phyloP scores from a whole-genome alignment of 92 coral and sea anemone genomes.

The Montipora capitata region DNA sequence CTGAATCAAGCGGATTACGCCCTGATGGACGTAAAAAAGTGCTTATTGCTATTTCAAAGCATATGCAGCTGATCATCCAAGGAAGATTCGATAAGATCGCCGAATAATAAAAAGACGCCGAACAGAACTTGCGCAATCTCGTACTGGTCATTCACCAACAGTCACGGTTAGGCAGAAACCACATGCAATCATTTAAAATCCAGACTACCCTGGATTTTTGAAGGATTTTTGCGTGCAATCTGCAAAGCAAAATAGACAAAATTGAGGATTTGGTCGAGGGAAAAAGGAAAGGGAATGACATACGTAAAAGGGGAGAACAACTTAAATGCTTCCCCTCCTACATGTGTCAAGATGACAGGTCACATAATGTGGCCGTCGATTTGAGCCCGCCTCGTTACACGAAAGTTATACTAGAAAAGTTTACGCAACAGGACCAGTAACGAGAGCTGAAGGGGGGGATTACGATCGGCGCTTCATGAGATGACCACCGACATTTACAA shows the following conservation, averaged over 20 bases:
- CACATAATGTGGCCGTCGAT: background rate
- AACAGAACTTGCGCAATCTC: background rate
- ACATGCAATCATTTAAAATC: background rate
- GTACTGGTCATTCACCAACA: background rate
- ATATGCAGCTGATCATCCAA: constrained; percentile 9
- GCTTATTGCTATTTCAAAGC: background rate
- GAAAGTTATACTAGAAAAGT: background rate
- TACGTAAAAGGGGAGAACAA: background rate
- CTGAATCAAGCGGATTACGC: constrained; percentile 12
- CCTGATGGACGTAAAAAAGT: constrained; percentile 8
- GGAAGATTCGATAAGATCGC: constrained; percentile 17
- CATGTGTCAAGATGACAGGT: background rate
- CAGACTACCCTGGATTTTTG: background rate
- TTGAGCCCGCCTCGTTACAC: background rate
- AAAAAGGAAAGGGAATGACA: background rate
- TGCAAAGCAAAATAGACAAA: background rate
- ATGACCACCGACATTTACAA: background rate
- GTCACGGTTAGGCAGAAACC: background rate
- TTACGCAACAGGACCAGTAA: background rate
- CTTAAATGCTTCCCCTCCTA: background rate
- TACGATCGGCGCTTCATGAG: no score
- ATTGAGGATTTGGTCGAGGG: background rate
- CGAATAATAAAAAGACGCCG: background rate
- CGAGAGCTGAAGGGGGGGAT: no score
- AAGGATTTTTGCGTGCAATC: background rate